Evolutionary conservation across 2,113 vertebrate genomes (phyloP).

Genomic region (Entelurus aequoreus): DNA sequence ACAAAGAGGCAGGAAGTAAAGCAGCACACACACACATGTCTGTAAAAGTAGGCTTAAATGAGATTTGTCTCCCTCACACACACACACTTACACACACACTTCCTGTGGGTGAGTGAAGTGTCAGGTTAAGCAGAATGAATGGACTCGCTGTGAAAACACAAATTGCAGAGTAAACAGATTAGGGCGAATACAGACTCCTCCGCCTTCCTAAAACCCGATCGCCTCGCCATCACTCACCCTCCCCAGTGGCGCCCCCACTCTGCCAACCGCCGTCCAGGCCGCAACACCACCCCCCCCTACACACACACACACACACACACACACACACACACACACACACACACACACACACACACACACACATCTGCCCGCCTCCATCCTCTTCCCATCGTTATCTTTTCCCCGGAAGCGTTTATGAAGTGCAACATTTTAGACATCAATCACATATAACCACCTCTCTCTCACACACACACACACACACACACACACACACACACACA

Average conservation of each 20-base stretch:
- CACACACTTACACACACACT: conserved; percentile 30
- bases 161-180: conserved; percentile 81
- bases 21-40: conserved; percentile 37
- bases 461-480: no score
- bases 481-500: not conserved
- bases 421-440: not conserved
- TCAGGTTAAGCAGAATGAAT: conserved; percentile 79
- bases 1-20: conserved; percentile 30
- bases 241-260: not conserved
- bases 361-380: not conserved
- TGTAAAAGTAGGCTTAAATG: conserved; percentile 49
- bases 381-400: not conserved
- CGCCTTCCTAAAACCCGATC: conserved; percentile 43
- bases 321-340: no score
- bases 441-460: not conserved
- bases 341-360: not conserved
- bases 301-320: no score
- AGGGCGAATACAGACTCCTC: conserved; percentile 70
- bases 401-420: not conserved
- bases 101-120: conserved; percentile 63
- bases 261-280: not conserved
- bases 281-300: no score
- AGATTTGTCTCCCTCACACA: conserved; percentile 30
- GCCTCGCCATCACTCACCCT: conserved; percentile 38
- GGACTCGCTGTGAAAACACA: conserved; percentile 73